Evolutionary conservation across 1,140 invertebrate genomes (phyloP), one percentile per base, ranked within the genome.

Genomic region (Argopecten irradians): DNA sequence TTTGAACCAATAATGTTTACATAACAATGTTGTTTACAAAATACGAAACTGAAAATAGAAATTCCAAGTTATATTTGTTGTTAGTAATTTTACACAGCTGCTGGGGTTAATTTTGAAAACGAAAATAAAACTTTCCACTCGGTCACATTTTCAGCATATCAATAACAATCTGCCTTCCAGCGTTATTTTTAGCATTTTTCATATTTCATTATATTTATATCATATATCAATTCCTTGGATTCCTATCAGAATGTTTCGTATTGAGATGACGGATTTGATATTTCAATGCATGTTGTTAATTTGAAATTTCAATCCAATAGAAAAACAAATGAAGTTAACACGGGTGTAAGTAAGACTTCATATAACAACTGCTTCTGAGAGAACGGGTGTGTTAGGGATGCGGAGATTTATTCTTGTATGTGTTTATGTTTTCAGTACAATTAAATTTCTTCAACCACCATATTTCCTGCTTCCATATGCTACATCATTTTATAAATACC

Each of bases 1-100:
- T 71, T 5, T 16, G 55, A 71, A n/a, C 55, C n/a, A 0, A 11
- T 8, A 5, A 28, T 71, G 55, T 71, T 71, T 71, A 71, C 55
- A 71, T 28, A 16, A 16, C 5, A 7, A 71, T 28, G 55, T 71
- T 71, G 55, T 71, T 71, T 71, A 28, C 55, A 71, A 71, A 71
- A 71, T 71, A 71, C n/a, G 55, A 71, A 71, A 71, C n/a, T 71
- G 55, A 71, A 71, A 71, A 71, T 71, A 71, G 55, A 71, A 71
- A 71, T 71, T 8, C 55, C 55, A 71, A 16, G 55, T 3, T 71
- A 71, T 71, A 28, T 71, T 71, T 71, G 13, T n/a, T 28, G n/a
- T 7, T 28, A 28, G 22, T 71, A 71, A 71, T 71, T 22, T 71
- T 46, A 0, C 5, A 22, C n/a, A 8, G n/a, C 0, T 71, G 55